Evolutionary conservation across 2,888 invertebrate genomes (phyloP), one percentile per base, ranked within the genome.

Genomic region (Drosophila meridiana): DNA sequence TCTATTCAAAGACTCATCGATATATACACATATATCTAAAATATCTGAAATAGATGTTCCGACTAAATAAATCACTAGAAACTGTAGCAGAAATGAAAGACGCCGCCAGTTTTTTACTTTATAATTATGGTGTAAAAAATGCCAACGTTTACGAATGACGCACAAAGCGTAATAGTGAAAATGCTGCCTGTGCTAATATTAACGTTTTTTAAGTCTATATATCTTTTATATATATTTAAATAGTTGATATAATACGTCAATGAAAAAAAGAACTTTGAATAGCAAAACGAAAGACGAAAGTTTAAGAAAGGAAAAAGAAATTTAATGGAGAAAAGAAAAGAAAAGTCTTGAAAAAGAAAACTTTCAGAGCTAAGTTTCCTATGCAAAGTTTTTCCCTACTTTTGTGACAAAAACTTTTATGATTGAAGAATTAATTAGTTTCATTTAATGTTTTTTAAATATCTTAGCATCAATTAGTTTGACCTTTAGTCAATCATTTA

Each of bases 51-150:
- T 38, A 43, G 30, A 14, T 42, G 64, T 52, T 14, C 40, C 13
- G 28, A 28, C 32, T 26, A 50, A 45, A 69, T 74, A 76, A 78
- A 76, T 78, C 69, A 73, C 34, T 7, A 3, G 52, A 52, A 52
- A 52, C 52, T 36, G 52, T 52, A 34, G 52, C 13, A 13, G 26
- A 52, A 36, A 36, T 52, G 34, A 52, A 52, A 52, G 52, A 34
- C 2, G 36, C 34, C 52, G 52, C 52, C 52, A 34, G n/a, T 50
- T 20, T 34, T 50, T 50, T 34, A 20, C 34, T 3, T 0, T 11
- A 32, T 50, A 34, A 34, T 20, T 11, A 20, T 34, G 50, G 20
- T 52, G 50, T 52, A 52, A 52, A 20, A 11, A 34, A 34, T 52
- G 50, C 20, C 50, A 52, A 52, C 50, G 50, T 52, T 52, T 52